Percentiles rank a stretch among this genome's conserved stretches.
Evolutionary conservation across 2,797 vertebrate species (phyloP).

Genomic region (Sebastes reedi): DNA sequence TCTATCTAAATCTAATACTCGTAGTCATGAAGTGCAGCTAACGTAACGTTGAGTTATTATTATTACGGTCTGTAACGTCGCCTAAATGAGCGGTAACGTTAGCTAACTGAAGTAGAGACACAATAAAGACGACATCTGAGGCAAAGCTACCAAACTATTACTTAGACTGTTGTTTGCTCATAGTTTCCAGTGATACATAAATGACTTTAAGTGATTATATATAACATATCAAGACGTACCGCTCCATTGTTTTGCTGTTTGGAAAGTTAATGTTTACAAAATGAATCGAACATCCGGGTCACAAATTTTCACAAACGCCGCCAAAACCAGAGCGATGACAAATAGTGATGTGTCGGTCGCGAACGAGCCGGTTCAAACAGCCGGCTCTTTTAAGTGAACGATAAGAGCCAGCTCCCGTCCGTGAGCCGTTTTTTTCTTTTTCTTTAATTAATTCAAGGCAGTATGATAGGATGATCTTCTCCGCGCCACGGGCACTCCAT

Average conservation of each 20-base stretch:
- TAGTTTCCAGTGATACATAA: too few species aligned
- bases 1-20: not conserved
- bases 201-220: not conserved
- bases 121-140: not conserved
- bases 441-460: too few species aligned
- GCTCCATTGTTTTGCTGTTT: constrained; percentile 65
- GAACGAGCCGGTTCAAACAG: too few species aligned
- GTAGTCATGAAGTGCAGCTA: accelerated
- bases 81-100: not conserved
- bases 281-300: not conserved
- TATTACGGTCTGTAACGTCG: not conserved
- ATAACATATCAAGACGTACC: constrained; percentile 52
- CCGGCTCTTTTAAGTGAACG: too few species aligned
- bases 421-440: too few species aligned
- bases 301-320: constrained; percentile 32
- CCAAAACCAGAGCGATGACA: constrained; percentile 20
- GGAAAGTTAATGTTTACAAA: not conserved
- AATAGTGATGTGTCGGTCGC: accelerated
- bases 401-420: too few species aligned
- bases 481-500: too few species aligned
- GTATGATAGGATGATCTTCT: too few species aligned
- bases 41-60: not conserved
- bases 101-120: not conserved
- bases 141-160: not conserved
- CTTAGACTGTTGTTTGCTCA: accelerated